Evolutionary conservation across 1,140 invertebrate genomes (phyloP).

Genomic region (Cydia amplana): DNA sequence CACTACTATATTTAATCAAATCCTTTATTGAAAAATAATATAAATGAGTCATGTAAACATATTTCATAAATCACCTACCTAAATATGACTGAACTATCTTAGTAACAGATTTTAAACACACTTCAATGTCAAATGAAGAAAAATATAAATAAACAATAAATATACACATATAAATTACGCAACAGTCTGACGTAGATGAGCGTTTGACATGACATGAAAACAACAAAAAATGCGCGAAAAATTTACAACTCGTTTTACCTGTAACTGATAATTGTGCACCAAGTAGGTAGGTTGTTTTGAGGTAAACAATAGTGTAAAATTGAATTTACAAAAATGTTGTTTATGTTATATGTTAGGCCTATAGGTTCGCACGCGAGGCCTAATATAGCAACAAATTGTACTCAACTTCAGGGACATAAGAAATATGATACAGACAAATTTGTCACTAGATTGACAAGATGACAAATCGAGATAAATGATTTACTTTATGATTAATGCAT

Average conservation of each 20-base stretch:
- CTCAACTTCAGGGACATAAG: not conserved
- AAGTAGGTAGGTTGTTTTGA: not conserved
- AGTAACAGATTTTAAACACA: slow-evolving; percentile 3
- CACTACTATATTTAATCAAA: not conserved
- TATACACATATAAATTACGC: slow-evolving; percentile 8
- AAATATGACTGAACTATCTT: not conserved
- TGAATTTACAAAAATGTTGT: not conserved
- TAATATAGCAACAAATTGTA: not conserved
- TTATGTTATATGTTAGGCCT: not conserved
- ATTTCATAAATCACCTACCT: not conserved
- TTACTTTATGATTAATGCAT: not conserved
- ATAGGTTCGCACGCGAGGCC: not conserved
- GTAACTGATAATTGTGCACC: not conserved
- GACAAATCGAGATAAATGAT: not conserved
- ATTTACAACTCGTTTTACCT: not conserved
- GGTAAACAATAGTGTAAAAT: not conserved
- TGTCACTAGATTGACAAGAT: not conserved
- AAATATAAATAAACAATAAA: slow-evolving; percentile 16
- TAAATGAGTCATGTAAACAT: not conserved
- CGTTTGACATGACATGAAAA: not conserved
- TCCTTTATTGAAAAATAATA: not conserved
- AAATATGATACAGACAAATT: not conserved
- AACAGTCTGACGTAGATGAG: not conserved
- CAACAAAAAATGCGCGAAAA: slow-evolving; percentile 29
- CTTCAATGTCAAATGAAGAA: slow-evolving; percentile 13